These are phyloP conservation scores for Siniperca knerii DNA, from an alignment of 2,113 vertebrate species.

Conservation along the genomic window DNA sequence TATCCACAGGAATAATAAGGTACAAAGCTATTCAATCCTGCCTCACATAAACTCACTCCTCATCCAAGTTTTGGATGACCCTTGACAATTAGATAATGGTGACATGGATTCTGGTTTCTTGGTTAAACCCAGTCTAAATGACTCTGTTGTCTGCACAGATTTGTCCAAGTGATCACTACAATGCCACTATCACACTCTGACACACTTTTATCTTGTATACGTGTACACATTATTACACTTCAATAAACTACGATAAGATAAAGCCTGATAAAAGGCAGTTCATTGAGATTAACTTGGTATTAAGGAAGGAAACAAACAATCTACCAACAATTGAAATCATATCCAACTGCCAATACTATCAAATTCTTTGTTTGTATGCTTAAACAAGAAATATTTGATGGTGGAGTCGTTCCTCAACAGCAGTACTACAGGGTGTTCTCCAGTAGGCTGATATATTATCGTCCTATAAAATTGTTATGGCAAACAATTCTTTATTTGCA, in stretches of 20 bases:
- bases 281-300: constrained; percentile 24
- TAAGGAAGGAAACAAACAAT: constrained; percentile 45
- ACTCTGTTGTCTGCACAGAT: not conserved
- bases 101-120: not conserved
- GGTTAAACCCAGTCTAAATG: not conserved
- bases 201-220: constrained; percentile 39
- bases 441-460: not conserved
- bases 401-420: not conserved
- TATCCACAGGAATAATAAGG: not conserved
- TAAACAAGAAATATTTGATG: constrained; percentile 10
- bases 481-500: not conserved
- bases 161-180: not conserved
- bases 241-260: constrained; percentile 59
- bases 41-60: not conserved
- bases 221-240: constrained; percentile 30
- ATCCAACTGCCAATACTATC: not conserved
- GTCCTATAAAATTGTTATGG: not conserved
- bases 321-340: constrained; percentile 4
- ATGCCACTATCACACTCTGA: not conserved
- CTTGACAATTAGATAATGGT: not conserved
- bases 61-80: not conserved
- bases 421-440: not conserved
- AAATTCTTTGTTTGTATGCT: not conserved
- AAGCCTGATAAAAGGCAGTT: constrained; percentile 23
- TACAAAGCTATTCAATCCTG: too few relatives aligned